These are phyloP conservation scores for Tuta absoluta DNA, from an alignment of 2,888 invertebrate genomes.

Conservation along the genomic window DNA sequence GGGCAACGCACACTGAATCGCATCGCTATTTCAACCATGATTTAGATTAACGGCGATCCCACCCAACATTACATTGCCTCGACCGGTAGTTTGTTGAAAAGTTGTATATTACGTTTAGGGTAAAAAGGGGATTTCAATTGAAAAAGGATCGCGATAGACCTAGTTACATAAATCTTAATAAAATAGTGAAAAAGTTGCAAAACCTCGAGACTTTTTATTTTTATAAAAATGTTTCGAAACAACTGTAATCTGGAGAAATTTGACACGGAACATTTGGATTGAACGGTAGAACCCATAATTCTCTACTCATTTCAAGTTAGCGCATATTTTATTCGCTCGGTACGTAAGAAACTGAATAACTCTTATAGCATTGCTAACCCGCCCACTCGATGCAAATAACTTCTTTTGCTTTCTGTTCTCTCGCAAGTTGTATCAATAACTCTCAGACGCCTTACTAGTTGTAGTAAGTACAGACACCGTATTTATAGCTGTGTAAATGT, in stretches of 20 bases:
- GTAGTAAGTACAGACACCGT: constrained; percentile 6
- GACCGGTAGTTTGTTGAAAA: background rate
- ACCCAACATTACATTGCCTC: constrained; percentile 34
- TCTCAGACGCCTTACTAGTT: constrained; percentile 8
- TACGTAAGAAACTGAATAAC: background rate
- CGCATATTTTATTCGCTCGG: background rate
- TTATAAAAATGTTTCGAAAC: too few relatives aligned
- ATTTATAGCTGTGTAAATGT: constrained; percentile 16
- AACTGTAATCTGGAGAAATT: too few relatives aligned
- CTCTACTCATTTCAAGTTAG: background rate
- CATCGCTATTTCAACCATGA: constrained; percentile 16
- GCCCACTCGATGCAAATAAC: constrained; percentile 5
- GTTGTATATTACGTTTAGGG: background rate
- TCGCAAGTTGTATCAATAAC: constrained; percentile 16
- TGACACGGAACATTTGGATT: too few relatives aligned
- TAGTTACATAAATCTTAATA: background rate
- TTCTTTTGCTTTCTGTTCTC: constrained; percentile 9
- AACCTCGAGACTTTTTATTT: too few relatives aligned
- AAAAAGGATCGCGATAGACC: background rate
- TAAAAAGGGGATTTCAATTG: background rate
- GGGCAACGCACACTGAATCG: constrained; percentile 31
- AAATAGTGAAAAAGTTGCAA: too few relatives aligned
- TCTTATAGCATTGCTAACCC: background rate
- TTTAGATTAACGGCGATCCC: constrained; percentile 32
- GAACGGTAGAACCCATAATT: too few relatives aligned